Evolutionary conservation across 2,797 vertebrate genomes (phyloP).

Genomic region (Gadopsis bispinosus): DNA sequence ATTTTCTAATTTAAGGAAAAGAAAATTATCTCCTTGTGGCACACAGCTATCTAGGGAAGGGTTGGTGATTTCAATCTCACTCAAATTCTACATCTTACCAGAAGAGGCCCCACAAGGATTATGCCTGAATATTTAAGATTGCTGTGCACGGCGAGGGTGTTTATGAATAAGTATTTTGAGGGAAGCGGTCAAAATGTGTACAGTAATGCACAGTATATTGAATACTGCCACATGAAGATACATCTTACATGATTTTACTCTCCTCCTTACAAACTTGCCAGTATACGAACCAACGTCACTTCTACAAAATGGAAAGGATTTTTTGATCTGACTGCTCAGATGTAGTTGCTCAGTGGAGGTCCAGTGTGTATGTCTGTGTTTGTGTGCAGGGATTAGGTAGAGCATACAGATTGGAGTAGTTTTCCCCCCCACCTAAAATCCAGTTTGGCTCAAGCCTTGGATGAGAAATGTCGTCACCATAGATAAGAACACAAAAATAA

Average conservation of each 20-base stretch:
- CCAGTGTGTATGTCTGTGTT: slow-evolving; percentile 55
- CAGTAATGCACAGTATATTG: not conserved
- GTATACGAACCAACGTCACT: slow-evolving; percentile 17
- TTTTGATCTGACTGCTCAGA: slow-evolving; percentile 63
- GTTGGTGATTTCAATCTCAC: slow-evolving; percentile 67
- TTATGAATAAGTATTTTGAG: slow-evolving; percentile 35
- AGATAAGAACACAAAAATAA: slow-evolving; percentile 5
- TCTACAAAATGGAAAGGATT: slow-evolving; percentile 61
- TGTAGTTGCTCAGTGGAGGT: slow-evolving; percentile 56
- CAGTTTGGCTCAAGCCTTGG: slow-evolving; percentile 51
- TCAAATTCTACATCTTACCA: slow-evolving; percentile 66
- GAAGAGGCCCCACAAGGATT: slow-evolving; percentile 53
- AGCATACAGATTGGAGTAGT: slow-evolving; percentile 70
- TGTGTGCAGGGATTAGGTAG: slow-evolving; percentile 66
- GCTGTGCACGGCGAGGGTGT: slow-evolving; percentile 32
- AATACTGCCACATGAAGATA: not conserved
- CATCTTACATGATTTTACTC: slow-evolving; percentile 17
- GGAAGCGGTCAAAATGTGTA: slow-evolving; percentile 22
- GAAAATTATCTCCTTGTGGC: slow-evolving; percentile 69
- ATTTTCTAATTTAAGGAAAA: slow-evolving; percentile 75
- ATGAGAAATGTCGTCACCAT: slow-evolving; percentile 38
- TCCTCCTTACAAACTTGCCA: slow-evolving; percentile 3
- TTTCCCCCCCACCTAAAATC: slow-evolving; percentile 48
- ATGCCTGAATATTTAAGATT: slow-evolving; percentile 66
- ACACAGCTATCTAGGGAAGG: slow-evolving; percentile 56